phyloP scores from a whole-genome alignment of 2,797 vertebrate species.

The Phoeniculus purpureus region DNA sequence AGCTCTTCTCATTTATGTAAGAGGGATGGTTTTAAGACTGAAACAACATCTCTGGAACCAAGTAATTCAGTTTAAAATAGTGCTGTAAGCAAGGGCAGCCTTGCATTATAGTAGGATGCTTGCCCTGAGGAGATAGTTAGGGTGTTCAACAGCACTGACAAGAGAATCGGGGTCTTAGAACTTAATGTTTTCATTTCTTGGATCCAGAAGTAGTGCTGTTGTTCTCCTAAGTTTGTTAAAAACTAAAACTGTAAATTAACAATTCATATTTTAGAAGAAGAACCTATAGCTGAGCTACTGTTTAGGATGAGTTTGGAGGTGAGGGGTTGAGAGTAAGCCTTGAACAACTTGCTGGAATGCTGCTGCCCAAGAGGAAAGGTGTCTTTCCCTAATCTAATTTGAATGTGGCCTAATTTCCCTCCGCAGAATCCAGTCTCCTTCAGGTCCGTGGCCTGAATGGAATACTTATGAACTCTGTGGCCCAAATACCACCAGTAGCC shows the following conservation, averaged over 20 bases:
- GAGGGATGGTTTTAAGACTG: background rate
- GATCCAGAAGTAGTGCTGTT: background rate
- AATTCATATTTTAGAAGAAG: background rate
- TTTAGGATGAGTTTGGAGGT: background rate
- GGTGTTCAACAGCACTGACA: background rate
- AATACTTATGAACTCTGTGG: slow-evolving; percentile 79
- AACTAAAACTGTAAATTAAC: background rate
- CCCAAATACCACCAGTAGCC: slow-evolving; percentile 81
- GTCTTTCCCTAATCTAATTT: background rate
- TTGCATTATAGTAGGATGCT: background rate
- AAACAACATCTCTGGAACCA: background rate
- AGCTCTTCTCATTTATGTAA: background rate
- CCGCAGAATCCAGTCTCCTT: slow-evolving; percentile 85
- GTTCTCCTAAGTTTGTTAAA: background rate
- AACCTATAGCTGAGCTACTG: background rate
- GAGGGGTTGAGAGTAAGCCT: background rate
- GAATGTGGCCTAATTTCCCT: background rate
- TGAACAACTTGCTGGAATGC: background rate
- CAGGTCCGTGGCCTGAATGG: slow-evolving; percentile 86
- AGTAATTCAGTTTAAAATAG: background rate
- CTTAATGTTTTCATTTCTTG: background rate
- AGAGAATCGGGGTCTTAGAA: background rate
- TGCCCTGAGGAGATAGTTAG: background rate
- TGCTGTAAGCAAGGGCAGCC: background rate
- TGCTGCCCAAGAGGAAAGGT: background rate